Conservation (phyloP, 2,797 vertebrate species). For the Odontamblyopus lacepedii region DNA sequence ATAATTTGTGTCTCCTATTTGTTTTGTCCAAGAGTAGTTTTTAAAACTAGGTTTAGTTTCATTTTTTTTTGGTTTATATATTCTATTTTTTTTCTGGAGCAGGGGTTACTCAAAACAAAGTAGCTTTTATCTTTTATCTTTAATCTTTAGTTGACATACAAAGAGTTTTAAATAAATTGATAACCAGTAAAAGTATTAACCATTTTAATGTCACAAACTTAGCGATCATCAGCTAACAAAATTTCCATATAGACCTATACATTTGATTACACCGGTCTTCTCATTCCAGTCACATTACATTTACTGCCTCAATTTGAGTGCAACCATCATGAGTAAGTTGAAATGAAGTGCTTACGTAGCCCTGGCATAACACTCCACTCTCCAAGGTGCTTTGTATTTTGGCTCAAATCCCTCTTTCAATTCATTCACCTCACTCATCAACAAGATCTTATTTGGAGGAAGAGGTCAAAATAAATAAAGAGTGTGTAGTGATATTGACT, state of each 20-base stretch:
- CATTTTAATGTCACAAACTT: neutral
- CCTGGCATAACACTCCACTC: conserved; percentile 1
- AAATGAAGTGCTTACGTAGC: conserved; percentile 10
- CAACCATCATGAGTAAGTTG: neutral
- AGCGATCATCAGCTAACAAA: neutral
- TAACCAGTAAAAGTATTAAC: neutral
- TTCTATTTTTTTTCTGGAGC: too few species aligned
- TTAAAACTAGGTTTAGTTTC: too few species aligned
- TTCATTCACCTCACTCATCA: conserved; percentile 5
- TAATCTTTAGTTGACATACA: too few species aligned
- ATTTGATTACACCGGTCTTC: neutral
- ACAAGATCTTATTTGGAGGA: conserved; percentile 24
- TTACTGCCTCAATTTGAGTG: conserved; percentile 9
- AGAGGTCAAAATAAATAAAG: conserved; percentile 58
- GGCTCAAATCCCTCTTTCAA: conserved; percentile 22
- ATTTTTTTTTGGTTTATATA: too few species aligned
- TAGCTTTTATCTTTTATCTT: neutral
- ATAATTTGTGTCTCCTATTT: neutral
- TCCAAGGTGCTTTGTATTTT: conserved; percentile 29
- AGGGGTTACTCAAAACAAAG: neutral
- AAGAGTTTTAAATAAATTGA: neutral
- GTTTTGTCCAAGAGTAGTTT: too few species aligned
- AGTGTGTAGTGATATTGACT: conserved; percentile 40
- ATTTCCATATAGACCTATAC: neutral
- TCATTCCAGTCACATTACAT: conserved; percentile 18